Evolutionary conservation across 1,140 invertebrate species (phyloP).

Genomic region (Daktulosphaira vitifoliae): DNA sequence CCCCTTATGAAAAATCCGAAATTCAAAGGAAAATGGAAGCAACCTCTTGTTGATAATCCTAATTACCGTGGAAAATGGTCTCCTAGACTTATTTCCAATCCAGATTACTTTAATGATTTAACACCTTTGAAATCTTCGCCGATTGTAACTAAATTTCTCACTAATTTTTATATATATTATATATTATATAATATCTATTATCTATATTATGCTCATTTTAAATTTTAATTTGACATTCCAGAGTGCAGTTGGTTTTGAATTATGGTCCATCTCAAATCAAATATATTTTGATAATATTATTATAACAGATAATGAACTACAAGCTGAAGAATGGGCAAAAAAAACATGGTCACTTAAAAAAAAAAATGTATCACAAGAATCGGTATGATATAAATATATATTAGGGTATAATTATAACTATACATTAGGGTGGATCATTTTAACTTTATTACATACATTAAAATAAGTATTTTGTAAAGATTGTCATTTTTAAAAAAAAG

Average conservation of each 20-base stretch:
- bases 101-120: constrained; percentile 86
- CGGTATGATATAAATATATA: constrained; percentile 52
- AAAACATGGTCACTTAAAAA: constrained; percentile 80
- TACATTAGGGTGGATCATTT: too few relatives aligned
- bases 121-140: constrained; percentile 84
- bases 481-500: too few relatives aligned
- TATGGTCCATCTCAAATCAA: constrained; percentile 95
- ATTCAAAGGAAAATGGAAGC: constrained; percentile 87
- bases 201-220: background rate
- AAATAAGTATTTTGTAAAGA: too few relatives aligned
- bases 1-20: constrained; percentile 81
- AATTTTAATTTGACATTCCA: constrained; percentile 43
- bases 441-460: too few relatives aligned
- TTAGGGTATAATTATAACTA: background rate
- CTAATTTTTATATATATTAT: background rate
- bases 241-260: constrained; percentile 86
- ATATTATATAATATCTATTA: background rate
- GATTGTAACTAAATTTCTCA: constrained; percentile 63
- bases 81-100: constrained; percentile 78
- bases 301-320: constrained; percentile 72
- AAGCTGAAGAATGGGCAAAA: constrained; percentile 70
- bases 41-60: constrained; percentile 85
- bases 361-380: constrained; percentile 64
- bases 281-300: constrained; percentile 95
- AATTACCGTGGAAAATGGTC: constrained; percentile 91